Evolutionary conservation across 2,113 vertebrate genomes (phyloP).

Genomic region (Eidolon helvum): DNA sequence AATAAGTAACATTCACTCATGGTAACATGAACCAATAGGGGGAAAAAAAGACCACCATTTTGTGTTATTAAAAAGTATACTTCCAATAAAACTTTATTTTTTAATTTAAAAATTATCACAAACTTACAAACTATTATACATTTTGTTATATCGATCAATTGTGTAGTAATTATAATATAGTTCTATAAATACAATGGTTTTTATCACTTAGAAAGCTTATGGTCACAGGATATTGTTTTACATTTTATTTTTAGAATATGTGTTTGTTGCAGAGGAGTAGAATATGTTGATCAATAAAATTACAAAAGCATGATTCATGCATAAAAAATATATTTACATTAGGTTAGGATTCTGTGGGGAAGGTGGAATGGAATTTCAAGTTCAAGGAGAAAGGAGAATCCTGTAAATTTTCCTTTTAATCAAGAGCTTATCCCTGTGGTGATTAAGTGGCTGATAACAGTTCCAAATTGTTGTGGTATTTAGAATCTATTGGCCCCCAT

Average conservation of each 20-base stretch:
- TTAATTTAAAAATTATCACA: slow-evolving; percentile 9
- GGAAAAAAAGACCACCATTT: background rate
- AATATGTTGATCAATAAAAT: background rate
- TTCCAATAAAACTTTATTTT: background rate
- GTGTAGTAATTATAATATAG: background rate
- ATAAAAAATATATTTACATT: background rate
- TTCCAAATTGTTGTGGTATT: background rate
- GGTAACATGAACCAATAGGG: background rate
- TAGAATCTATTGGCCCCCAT: background rate
- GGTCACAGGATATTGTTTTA: background rate
- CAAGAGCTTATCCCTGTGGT: background rate
- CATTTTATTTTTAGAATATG: slow-evolving; percentile 24
- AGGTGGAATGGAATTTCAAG: background rate
- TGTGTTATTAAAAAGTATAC: background rate
- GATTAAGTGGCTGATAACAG: background rate
- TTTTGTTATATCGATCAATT: background rate
- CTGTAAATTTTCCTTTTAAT: background rate
- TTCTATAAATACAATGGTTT: background rate
- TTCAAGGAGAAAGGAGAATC: background rate
- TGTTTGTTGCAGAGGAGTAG: background rate
- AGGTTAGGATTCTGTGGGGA: background rate
- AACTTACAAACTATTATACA: background rate
- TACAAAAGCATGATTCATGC: background rate
- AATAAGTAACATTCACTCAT: background rate
- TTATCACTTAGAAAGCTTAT: background rate